Base-by-base conservation (phyloP, 2,888 invertebrate species). In the Piscicola geometra region DNA sequence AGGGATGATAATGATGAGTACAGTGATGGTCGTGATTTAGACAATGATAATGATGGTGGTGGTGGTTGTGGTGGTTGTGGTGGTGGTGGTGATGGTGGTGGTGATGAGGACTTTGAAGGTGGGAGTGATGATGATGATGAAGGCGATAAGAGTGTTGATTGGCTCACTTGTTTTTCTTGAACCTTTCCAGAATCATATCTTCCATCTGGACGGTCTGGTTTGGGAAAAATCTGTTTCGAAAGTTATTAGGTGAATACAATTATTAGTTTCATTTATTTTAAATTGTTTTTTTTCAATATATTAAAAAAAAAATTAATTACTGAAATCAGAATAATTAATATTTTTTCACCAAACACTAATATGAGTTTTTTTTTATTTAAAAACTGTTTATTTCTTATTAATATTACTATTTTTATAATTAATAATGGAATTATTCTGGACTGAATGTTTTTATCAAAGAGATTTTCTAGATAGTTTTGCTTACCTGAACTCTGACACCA, bases 121-220 rank as follows among this genome's bases (percentile, higher is more conserved):
- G 30, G 3, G 3, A 3, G 25, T 47, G 15, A 25, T 41, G 35
- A 35, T 35, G 41, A 33, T 28, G 35, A 68, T 41, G 18, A 71
- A 36, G 47, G 12, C 9, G n/a, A 47, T 18, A 25, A 71, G 2
- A 9, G 41, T 41, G 41, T 9, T 41, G 41, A 41, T 41, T 5
- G 15, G 5, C 64, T 72, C 52, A 82, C 81, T 77, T 80, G 66
- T 79, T 76, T 28, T 78, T 78, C 76, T 92, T 92, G 86, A 90
- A 99, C 84, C 93, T 92, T 80, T 98, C 95, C 79, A 96, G 86
- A 82, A 97, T 93, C 84, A 91, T 91, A 76, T 94, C 90, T 88
- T 99, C 99, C 90, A 99, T 90, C 83, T 96, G 93, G 87, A 97
- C 97, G 0, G 93, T 92, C 88, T 98, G 98, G 28, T 83, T 93